Conservation (phyloP, 2,113 vertebrate genomes). For the Vanacampus margaritifer region DNA sequence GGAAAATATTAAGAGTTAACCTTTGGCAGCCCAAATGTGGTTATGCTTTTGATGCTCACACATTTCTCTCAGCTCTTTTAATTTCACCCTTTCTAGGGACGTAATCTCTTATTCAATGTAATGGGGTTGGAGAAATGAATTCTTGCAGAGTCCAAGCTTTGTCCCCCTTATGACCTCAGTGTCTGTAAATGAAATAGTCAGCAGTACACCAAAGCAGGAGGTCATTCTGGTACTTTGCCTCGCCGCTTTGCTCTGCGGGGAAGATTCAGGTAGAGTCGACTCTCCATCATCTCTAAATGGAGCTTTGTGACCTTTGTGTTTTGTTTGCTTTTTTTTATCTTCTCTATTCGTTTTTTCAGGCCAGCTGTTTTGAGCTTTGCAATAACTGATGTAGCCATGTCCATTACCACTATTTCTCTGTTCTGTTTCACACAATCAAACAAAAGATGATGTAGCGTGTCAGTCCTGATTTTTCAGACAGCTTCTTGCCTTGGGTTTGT, state of each 20-base stretch:
- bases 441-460: slow-evolving; percentile 28
- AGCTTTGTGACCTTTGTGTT: slow-evolving; percentile 32
- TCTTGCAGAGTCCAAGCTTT: slow-evolving; percentile 55
- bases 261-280: slow-evolving; percentile 39
- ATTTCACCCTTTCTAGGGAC: slow-evolving; percentile 51
- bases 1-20: slow-evolving; percentile 65
- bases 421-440: slow-evolving; percentile 26
- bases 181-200: slow-evolving; percentile 70
- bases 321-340: background rate
- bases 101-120: slow-evolving; percentile 67
- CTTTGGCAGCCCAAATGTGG: slow-evolving; percentile 43
- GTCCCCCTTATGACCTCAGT: slow-evolving; percentile 56
- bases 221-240: slow-evolving; percentile 46
- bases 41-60: slow-evolving; percentile 47
- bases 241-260: slow-evolving; percentile 30
- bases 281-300: slow-evolving; percentile 45
- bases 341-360: slow-evolving; percentile 24
- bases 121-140: slow-evolving; percentile 62
- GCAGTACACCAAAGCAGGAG: slow-evolving; percentile 48
- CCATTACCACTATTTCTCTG: slow-evolving; percentile 48
- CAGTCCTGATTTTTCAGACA: slow-evolving; percentile 21
- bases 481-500: slow-evolving; percentile 32
- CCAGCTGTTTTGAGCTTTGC: slow-evolving; percentile 43
- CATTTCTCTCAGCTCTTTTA: slow-evolving; percentile 45
- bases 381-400: slow-evolving; percentile 46